These are phyloP conservation scores for Aphrophora alni DNA, from an alignment of 2,888 invertebrate species.

Conservation along the genomic window DNA sequence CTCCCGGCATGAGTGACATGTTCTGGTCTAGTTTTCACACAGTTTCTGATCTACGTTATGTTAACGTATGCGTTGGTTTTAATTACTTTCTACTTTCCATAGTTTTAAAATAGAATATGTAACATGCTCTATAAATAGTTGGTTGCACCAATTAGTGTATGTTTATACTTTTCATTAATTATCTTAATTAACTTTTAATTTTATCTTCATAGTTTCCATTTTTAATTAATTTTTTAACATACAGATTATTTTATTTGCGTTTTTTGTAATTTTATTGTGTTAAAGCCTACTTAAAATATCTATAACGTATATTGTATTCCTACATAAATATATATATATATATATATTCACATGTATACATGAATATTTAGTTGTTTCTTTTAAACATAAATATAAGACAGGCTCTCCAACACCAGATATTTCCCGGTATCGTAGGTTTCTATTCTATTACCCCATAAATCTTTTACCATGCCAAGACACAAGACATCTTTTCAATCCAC, in stretches of 20 bases:
- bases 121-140: not conserved
- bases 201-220: too few relatives aligned
- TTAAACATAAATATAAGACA: too few relatives aligned
- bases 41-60: not conserved
- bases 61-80: not conserved
- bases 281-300: too few relatives aligned
- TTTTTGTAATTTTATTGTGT: too few relatives aligned
- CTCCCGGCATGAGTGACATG: too few relatives aligned
- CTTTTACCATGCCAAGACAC: not conserved
- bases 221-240: not conserved
- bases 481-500: not conserved
- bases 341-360: too few relatives aligned
- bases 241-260: too few relatives aligned
- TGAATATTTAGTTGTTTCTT: too few relatives aligned
- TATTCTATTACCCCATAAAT: not conserved
- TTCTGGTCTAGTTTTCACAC: not conserved
- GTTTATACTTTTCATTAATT: not conserved
- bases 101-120: not conserved
- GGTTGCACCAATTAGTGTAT: not conserved
- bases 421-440: not conserved
- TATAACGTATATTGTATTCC: too few relatives aligned
- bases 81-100: constrained; percentile 1
- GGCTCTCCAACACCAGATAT: too few relatives aligned
- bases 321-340: too few relatives aligned
- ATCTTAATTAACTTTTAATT: not conserved